phyloP scores from a whole-genome alignment of 2,113 vertebrate genomes.

The Mirza zaza region DNA sequence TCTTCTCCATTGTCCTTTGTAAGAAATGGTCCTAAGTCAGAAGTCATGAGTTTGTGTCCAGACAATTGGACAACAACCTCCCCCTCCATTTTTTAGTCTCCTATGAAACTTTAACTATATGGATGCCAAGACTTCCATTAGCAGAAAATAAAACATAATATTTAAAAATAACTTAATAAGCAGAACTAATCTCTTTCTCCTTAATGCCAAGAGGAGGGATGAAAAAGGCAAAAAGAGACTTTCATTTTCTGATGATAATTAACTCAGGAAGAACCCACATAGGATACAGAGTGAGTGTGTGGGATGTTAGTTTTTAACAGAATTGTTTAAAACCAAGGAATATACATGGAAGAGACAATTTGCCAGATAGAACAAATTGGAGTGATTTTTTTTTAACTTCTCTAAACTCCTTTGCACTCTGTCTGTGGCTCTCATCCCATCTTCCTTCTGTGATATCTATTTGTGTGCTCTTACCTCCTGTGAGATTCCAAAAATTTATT shows the following conservation, averaged over 20 bases:
- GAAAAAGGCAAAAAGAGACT: not conserved
- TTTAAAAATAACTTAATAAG: not conserved
- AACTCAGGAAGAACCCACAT: not conserved
- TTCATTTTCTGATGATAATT: not conserved
- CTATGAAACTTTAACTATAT: not conserved
- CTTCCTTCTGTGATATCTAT: not conserved
- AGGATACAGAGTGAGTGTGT: not conserved
- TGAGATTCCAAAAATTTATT: not conserved
- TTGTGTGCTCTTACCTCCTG: not conserved
- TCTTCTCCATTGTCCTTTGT: conserved; percentile 27
- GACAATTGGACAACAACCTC: not conserved
- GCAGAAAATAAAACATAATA: conserved; percentile 2
- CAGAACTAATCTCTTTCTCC: not conserved
- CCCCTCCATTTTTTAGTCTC: not conserved
- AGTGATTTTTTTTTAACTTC: not conserved
- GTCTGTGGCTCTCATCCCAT: not conserved
- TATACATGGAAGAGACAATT: not conserved
- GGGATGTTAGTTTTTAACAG: not conserved
- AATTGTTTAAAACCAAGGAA: conserved; percentile 1
- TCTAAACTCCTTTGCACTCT: conserved; percentile 3
- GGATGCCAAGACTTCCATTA: not conserved
- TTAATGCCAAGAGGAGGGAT: not conserved
- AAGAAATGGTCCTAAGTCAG: conserved; percentile 55
- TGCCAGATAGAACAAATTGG: not conserved
- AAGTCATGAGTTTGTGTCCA: conserved; percentile 39